Percentiles rank a stretch among this genome's conserved stretches.
These are phyloP conservation scores for Danio kyathit DNA, from an alignment of 2,797 vertebrate species.

Conservation along the genomic window DNA sequence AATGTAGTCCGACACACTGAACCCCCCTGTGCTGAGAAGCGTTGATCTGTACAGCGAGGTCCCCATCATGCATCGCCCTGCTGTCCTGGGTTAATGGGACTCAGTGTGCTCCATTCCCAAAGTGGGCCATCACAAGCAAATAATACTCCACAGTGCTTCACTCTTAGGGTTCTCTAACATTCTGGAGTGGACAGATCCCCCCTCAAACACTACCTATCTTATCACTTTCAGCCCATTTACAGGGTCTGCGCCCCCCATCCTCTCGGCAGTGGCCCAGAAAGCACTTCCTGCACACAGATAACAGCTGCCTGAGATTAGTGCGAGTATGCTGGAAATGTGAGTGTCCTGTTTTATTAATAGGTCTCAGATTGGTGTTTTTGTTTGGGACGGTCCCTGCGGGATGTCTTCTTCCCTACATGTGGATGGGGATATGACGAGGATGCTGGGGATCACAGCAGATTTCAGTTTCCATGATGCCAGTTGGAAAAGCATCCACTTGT, in stretches of 20 bases:
- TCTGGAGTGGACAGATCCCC: constrained; percentile 67
- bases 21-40: constrained; percentile 78
- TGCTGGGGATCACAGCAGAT: neutral
- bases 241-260: constrained; percentile 57
- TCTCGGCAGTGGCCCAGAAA: constrained; percentile 62
- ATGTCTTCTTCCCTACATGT: neutral
- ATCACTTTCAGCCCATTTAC: constrained; percentile 61
- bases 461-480: neutral
- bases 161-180: constrained; percentile 58
- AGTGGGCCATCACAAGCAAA: neutral
- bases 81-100: constrained; percentile 20
- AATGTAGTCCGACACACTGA: constrained; percentile 80
- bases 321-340: constrained; percentile 69
- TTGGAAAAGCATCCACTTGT: neutral
- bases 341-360: constrained; percentile 69
- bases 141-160: neutral
- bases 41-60: constrained; percentile 75
- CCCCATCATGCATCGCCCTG: constrained; percentile 73
- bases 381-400: constrained; percentile 42
- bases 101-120: constrained; percentile 24
- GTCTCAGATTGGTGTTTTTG: constrained; percentile 65
- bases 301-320: constrained; percentile 70
- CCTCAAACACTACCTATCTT: constrained; percentile 75
- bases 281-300: constrained; percentile 84
- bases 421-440: constrained; percentile 17